Evolutionary conservation across 1,140 invertebrate species (phyloP), one percentile per base, ranked within the genome.

Genomic region (Palaemon carinicauda): DNA sequence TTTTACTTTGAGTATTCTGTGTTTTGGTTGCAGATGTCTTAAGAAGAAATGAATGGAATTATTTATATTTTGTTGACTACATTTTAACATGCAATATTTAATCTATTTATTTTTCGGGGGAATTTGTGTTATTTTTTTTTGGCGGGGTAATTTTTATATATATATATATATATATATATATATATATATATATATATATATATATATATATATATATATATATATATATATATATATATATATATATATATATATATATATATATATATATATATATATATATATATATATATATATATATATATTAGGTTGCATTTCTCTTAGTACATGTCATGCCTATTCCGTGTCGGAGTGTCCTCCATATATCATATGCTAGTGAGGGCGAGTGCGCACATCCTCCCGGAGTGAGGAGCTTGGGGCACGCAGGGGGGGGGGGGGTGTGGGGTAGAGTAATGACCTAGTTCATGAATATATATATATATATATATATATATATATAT

Each of bases 141-240:
- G n/a, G n/a, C n/a, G n/a, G n/a, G n/a, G n/a, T n/a, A n/a, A 71
- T 71, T n/a, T 71, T n/a, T 71, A 71, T 71, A 71, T 71, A 71
- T 71, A 71, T 71, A 71, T 71, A 71, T 71, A 71, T 71, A 71
- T 71, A 71, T 71, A 71, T 71, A 71, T 71, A 71, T 71, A 71
- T 71, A 71, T 71, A 71, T 71, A 71, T 71, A 71, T 71, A 71
- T 71, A 71, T 71, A 71, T 71, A 71, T 71, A 71, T 71, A 71
- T 71, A 71, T 71, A 71, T 71, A 71, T 71, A 71, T 71, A 71
- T 71, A 71, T 71, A 71, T 71, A 71, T 71, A 71, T 71, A 71
- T 71, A 71, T 71, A 71, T 21, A 21, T 14, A 21, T 21, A 14
- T 21, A 71, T 71, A 71, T 71, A 71, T 71, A 71, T 71, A 71